Evolutionary conservation across 2,113 vertebrate species (phyloP).

Genomic region (Uria aalge): DNA sequence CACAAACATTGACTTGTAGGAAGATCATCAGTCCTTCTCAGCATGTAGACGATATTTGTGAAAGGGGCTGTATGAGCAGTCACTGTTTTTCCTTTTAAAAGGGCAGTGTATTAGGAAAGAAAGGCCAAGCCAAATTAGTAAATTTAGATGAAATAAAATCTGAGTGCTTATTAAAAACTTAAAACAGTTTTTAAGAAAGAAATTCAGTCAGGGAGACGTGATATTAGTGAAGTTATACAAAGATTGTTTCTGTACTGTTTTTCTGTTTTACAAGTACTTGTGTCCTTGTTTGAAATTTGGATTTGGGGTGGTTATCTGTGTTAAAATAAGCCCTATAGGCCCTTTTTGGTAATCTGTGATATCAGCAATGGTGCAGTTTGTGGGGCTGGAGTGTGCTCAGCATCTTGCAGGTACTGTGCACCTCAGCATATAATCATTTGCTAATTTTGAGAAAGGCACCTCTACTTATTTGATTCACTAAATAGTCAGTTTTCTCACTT

Average conservation of each 20-base stretch:
- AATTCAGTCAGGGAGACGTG: background rate
- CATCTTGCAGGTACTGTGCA: background rate
- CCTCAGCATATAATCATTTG: background rate
- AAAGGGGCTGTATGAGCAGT: background rate
- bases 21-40: background rate
- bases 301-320: background rate
- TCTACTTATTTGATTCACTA: constrained; percentile 17
- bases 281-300: background rate
- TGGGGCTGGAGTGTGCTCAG: background rate
- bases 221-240: background rate
- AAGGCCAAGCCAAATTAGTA: background rate
- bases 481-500: constrained; percentile 51
- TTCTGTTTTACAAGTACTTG: background rate
- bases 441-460: constrained; percentile 34
- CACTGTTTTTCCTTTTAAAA: background rate
- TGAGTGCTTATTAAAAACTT: background rate
- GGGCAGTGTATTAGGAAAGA: background rate
- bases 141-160: background rate
- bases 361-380: background rate
- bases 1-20: background rate
- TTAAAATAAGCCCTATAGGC: background rate
- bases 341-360: background rate
- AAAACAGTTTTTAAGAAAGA: background rate
- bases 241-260: background rate
- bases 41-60: background rate